Evolutionary conservation across 2,888 invertebrate genomes (phyloP).

Genomic region (Poecilus cupreus): DNA sequence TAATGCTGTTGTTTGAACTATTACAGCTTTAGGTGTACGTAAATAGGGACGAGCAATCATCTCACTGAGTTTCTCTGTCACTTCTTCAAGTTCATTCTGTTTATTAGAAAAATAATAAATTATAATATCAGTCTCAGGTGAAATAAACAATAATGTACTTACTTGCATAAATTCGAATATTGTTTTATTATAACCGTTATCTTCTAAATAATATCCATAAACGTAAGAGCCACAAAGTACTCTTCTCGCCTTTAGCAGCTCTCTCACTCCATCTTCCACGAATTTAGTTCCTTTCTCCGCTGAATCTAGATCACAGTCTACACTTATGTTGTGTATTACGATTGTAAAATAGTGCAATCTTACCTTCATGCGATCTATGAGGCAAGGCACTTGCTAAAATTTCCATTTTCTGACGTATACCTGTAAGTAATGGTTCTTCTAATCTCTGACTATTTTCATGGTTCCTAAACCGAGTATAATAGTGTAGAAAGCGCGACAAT

Average conservation of each 20-base stretch:
- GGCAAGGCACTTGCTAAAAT: constrained; percentile 75
- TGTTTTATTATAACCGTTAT: constrained; percentile 79
- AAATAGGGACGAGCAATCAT: constrained; percentile 80
- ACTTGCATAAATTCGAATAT: constrained; percentile 84
- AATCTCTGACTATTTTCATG: constrained; percentile 80
- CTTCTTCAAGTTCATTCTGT: constrained; percentile 80
- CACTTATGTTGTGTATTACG: not conserved
- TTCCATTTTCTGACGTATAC: constrained; percentile 79
- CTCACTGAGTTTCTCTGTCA: constrained; percentile 79
- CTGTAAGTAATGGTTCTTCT: constrained; percentile 77
- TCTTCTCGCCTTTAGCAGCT: constrained; percentile 78
- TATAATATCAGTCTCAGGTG: not conserved
- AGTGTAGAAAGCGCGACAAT: constrained; percentile 79
- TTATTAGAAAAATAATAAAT: constrained; percentile 54
- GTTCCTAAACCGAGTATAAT: constrained; percentile 79
- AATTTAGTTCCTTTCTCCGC: constrained; percentile 74
- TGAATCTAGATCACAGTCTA: constrained; percentile 66
- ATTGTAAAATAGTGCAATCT: constrained; percentile 34
- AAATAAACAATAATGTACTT: constrained; percentile 50
- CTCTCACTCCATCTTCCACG: constrained; percentile 79
- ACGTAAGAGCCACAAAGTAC: constrained; percentile 81
- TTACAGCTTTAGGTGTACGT: constrained; percentile 77
- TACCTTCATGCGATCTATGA: constrained; percentile 70
- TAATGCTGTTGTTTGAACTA: constrained; percentile 77
- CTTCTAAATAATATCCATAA: constrained; percentile 81